phyloP scores from a whole-genome alignment of 2,797 vertebrate genomes.

The Mormyrops boulengeri region DNA sequence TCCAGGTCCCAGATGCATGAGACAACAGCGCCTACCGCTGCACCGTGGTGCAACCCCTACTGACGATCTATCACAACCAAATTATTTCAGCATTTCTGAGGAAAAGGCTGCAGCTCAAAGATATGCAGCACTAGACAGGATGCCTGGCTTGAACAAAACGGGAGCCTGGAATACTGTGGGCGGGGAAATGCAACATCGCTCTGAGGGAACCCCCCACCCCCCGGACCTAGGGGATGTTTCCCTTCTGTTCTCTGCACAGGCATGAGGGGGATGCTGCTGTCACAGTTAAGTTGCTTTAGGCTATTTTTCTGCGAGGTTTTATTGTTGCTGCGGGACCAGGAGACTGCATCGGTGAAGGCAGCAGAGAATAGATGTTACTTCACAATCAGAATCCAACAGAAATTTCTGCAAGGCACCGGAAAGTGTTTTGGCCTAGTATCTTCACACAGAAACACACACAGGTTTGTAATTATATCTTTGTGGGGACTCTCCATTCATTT shows the following conservation, averaged over 20 bases:
- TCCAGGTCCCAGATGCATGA: not conserved
- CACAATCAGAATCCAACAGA: not conserved
- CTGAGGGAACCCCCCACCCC: not conserved
- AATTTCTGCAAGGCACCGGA: not conserved
- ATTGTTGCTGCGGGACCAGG: not conserved
- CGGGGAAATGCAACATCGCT: not conserved
- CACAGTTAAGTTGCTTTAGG: not conserved
- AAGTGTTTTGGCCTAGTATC: not conserved
- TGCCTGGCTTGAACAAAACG: not conserved
- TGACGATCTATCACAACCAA: not conserved
- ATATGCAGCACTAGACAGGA: not conserved
- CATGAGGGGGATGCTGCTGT: not conserved
- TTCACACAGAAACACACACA: not conserved
- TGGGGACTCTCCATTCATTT: not conserved
- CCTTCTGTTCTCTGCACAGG: not conserved
- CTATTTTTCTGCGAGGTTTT: not conserved
- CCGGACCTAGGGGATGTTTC: not conserved
- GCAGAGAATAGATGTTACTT: not conserved
- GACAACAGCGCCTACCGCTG: not conserved
- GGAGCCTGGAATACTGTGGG: not conserved
- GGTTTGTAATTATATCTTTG: not conserved
- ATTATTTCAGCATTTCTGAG: not conserved
- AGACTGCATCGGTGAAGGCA: not conserved
- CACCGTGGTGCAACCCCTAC: not conserved
- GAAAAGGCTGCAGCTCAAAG: not conserved